Percentiles rank a stretch among this genome's conserved stretches.
phyloP scores from a whole-genome alignment of 2,797 vertebrate species.

The Spheniscus humboldti region DNA sequence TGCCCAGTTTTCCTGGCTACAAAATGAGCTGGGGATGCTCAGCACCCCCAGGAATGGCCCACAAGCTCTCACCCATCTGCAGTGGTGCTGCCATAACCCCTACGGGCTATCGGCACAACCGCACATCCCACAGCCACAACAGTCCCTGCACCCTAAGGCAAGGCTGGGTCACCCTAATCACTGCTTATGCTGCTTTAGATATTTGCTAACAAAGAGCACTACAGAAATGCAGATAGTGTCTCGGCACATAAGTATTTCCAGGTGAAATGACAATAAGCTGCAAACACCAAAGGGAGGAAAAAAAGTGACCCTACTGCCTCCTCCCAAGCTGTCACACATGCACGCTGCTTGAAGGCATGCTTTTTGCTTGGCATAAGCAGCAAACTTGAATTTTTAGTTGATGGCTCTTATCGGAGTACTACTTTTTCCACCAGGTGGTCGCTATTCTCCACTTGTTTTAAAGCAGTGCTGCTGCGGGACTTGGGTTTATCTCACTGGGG shows the following conservation, averaged over 20 bases:
- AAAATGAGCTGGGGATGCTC: neutral
- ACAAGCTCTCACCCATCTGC: rapidly evolving
- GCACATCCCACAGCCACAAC: neutral
- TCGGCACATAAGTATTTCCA: neutral
- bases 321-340: neutral
- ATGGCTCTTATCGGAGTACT: neutral
- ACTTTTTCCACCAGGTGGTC: neutral
- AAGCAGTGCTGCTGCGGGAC: neutral
- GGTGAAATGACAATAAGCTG: neutral
- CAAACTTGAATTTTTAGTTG: neutral
- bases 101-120: rapidly evolving
- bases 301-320: neutral
- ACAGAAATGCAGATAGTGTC: neutral
- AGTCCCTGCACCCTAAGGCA: neutral
- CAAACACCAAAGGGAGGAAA: neutral
- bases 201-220: neutral
- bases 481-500: neutral
- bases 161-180: neutral
- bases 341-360: rapidly evolving
- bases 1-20: neutral
- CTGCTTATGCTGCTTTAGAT: neutral
- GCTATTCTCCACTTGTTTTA: neutral
- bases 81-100: rapidly evolving
- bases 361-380: neutral
- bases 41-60: neutral